Conservation (phyloP, 1,140 invertebrate species). For the Drosophila novamexicana region DNA sequence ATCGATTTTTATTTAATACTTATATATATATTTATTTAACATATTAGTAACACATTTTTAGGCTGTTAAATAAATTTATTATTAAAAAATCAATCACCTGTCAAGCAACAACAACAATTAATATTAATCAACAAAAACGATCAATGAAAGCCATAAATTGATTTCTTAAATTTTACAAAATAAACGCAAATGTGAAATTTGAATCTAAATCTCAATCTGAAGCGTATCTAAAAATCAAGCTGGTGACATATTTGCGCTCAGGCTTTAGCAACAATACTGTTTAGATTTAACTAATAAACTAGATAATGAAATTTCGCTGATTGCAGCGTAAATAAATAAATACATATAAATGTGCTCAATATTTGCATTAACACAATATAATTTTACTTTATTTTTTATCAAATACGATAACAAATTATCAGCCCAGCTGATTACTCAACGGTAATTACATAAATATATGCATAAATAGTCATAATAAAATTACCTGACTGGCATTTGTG, state of each 20-base stretch:
- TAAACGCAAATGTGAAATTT: no score
- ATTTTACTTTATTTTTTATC: neutral
- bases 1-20: no score
- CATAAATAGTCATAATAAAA: conserved; percentile 1
- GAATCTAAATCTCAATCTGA: no score
- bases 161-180: neutral
- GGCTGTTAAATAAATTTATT: no score
- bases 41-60: no score
- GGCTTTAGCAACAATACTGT: neutral
- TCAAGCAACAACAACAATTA: no score
- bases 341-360: conserved; percentile 1
- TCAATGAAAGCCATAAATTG: no score
- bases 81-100: no score
- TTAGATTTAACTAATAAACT: conserved; percentile 19
- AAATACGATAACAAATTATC: conserved; percentile 17
- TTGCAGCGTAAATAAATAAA: conserved; percentile 24
- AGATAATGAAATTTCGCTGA: conserved; percentile 4
- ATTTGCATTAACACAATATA: conserved; percentile 23
- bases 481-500: neutral
- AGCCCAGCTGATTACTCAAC: neutral
- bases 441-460: conserved; percentile 3
- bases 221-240: neutral
- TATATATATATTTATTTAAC: no score
- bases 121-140: no score
- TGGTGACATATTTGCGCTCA: neutral